phyloP scores from a whole-genome alignment of 2,888 invertebrate genomes.

The Byasa hedistus region DNA sequence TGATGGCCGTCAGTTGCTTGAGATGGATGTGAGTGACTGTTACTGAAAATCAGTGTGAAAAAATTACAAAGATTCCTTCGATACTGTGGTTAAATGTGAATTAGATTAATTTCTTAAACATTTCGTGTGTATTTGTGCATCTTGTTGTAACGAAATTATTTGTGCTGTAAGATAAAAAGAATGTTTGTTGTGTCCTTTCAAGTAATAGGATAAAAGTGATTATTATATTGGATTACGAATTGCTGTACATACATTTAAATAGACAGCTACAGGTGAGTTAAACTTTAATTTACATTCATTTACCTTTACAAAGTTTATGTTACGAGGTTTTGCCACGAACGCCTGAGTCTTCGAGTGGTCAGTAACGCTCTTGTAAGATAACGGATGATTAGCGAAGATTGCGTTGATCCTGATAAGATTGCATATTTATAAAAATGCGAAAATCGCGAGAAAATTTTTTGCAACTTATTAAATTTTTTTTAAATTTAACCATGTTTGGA shows the following conservation, averaged over 20 bases:
- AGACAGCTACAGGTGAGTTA: conserved; percentile 66
- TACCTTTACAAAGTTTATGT: conserved; percentile 20
- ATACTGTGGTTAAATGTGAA: conserved; percentile 62
- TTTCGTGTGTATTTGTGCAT: conserved; percentile 60
- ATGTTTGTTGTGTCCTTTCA: conserved; percentile 72
- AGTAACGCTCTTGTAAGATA: conserved; percentile 57
- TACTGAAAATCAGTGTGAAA: conserved; percentile 64
- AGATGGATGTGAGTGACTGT: conserved; percentile 58
- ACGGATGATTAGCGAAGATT: conserved; percentile 72
- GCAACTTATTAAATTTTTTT: background rate
- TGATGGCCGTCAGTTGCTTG: conserved; percentile 75
- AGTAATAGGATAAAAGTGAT: conserved; percentile 75
- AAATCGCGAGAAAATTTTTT: conserved; percentile 1
- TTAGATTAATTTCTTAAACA: conserved; percentile 48
- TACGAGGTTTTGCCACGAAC: conserved; percentile 60
- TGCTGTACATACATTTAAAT: conserved; percentile 63
- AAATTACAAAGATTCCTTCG: conserved; percentile 62
- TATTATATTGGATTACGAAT: conserved; percentile 75
- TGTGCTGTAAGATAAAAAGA: conserved; percentile 58
- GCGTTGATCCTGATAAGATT: conserved; percentile 71
- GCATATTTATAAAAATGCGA: conserved; percentile 22
- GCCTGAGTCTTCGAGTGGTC: conserved; percentile 52
- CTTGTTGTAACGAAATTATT: conserved; percentile 56
- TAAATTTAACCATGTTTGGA: background rate
- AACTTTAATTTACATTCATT: conserved; percentile 30